Evolutionary conservation across 1,140 invertebrate genomes (phyloP).

Genomic region (Drosophila fuyamai): DNA sequence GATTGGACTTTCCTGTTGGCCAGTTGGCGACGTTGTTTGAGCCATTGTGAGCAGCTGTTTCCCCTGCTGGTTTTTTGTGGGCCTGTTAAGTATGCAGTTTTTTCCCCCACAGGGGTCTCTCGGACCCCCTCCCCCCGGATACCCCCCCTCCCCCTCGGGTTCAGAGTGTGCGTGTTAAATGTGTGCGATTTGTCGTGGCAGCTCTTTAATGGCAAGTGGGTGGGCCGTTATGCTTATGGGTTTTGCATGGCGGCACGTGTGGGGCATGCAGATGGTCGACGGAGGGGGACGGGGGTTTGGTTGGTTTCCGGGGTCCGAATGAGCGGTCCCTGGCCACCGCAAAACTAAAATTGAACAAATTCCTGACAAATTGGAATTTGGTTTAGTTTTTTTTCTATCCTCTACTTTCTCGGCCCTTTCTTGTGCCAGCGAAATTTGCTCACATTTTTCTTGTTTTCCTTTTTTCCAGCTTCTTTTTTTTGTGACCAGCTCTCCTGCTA

Average conservation of each 20-base stretch:
- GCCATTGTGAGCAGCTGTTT: constrained; percentile 73
- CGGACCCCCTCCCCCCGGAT: neutral
- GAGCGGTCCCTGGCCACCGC: constrained; percentile 48
- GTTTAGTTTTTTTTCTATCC: constrained; percentile 72
- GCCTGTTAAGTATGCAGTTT: constrained; percentile 79
- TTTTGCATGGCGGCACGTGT: constrained; percentile 79
- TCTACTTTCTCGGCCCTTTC: constrained; percentile 49
- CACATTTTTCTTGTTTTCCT: constrained; percentile 75
- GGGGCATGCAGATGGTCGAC: constrained; percentile 65
- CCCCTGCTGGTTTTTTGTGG: constrained; percentile 62
- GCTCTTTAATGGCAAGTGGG: constrained; percentile 72
- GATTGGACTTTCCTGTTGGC: constrained; percentile 27
- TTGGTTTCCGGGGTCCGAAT: constrained; percentile 15
- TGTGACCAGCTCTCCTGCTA: constrained; percentile 39
- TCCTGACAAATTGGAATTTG: constrained; percentile 84
- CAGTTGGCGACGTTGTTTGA: constrained; percentile 65
- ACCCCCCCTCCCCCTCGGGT: constrained; percentile 2
- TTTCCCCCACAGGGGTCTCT: constrained; percentile 52
- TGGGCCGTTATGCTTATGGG: constrained; percentile 70
- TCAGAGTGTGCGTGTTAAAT: constrained; percentile 71
- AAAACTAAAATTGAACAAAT: constrained; percentile 84
- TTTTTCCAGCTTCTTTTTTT: constrained; percentile 36
- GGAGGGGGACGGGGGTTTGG: neutral
- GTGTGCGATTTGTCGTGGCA: constrained; percentile 79
- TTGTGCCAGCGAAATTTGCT: constrained; percentile 71